Evolutionary conservation across 1,140 invertebrate genomes (phyloP), one percentile per base, ranked within the genome.

Genomic region (Pseudomyrmex dendroicus): DNA sequence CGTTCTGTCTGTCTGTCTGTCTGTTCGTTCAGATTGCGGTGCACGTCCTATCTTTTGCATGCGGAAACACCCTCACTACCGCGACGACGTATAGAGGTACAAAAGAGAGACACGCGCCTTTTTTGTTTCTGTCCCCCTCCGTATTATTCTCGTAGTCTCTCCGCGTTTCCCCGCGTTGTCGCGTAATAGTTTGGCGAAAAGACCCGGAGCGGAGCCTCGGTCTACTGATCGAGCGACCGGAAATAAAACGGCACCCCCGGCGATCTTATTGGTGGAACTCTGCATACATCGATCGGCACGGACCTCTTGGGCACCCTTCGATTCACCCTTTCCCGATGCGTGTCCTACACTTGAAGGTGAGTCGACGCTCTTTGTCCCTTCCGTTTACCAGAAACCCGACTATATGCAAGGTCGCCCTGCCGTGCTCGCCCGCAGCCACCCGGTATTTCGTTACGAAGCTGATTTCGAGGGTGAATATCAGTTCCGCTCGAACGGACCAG

Each of bases 11-110:
- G 78, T 63, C 83, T 48, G 86, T 85, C 83, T 62, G 86, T 83
- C 76, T 85, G 84, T 89, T 90, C 85, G 86, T 87, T 89, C 73
- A 73, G 90, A 89, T 91, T 89, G 89, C 78, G 70, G 76, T 62
- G 80, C 85, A 84, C 83, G 84, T 85, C 73, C 83, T 83, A 87
- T 83, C 84, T 89, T 87, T 89, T 89, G 84, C 89, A 90, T 90
- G 84, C 83, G 59, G 61, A n/a, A 57, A 90, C 84, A 61, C 52
- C 57, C 52, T 52, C 20, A 48, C 52, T 73, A 68, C 46, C 15
- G 17, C 61, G 25, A 25, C 15, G 46, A 48, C 44, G 20, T 48
- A 82, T 54, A 63, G 59, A 63, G 59, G 67, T 74, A 73, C 56
- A 83, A 48, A 63, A 56, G 82, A 70, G 63, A 77, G 56, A 62